A percentile compares a stretch with the other conserved stretches of the same genome.
Conservation (phyloP, 2,797 vertebrate genomes). For the Cetoscarus ocellatus region DNA sequence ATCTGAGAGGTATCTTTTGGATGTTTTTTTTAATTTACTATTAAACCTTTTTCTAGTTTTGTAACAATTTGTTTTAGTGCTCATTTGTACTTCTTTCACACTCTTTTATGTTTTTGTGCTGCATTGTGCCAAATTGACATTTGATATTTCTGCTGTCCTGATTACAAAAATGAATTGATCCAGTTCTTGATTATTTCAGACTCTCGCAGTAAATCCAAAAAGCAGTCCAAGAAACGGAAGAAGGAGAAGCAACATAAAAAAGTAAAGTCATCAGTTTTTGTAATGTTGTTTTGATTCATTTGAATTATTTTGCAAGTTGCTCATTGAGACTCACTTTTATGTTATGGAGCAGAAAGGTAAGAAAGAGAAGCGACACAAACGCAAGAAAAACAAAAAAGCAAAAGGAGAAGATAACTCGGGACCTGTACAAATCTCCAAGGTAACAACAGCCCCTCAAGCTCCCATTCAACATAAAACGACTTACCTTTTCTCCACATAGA, state of each 20-base stretch:
- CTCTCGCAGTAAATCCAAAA: slow-evolving; percentile 87
- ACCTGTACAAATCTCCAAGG: slow-evolving; percentile 93
- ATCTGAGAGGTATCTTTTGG: background rate
- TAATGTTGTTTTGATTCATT: background rate
- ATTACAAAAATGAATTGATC: background rate
- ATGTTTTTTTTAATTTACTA: too few species aligned
- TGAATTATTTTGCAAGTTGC: background rate
- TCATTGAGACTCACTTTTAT: slow-evolving; percentile 5
- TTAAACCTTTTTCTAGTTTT: too few species aligned
- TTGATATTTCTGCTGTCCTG: background rate
- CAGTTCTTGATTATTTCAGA: slow-evolving; percentile 62
- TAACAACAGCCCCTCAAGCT: slow-evolving; percentile 38
- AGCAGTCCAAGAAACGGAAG: slow-evolving; percentile 88
- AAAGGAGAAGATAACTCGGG: slow-evolving; percentile 86
- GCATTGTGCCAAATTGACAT: background rate
- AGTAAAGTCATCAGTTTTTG: slow-evolving; percentile 67
- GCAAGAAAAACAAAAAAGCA: slow-evolving; percentile 90
- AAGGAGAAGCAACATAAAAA: slow-evolving; percentile 91
- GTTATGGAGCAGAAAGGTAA: slow-evolving; percentile 77
- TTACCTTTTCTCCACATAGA: too few species aligned
- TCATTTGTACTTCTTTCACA: background rate
- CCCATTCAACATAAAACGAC: background rate
- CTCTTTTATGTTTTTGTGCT: background rate
- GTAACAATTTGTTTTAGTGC: too few species aligned
- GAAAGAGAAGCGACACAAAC: slow-evolving; percentile 89